phyloP scores from a whole-genome alignment of 2,113 vertebrate genomes.

The Pterocles burchelli region DNA sequence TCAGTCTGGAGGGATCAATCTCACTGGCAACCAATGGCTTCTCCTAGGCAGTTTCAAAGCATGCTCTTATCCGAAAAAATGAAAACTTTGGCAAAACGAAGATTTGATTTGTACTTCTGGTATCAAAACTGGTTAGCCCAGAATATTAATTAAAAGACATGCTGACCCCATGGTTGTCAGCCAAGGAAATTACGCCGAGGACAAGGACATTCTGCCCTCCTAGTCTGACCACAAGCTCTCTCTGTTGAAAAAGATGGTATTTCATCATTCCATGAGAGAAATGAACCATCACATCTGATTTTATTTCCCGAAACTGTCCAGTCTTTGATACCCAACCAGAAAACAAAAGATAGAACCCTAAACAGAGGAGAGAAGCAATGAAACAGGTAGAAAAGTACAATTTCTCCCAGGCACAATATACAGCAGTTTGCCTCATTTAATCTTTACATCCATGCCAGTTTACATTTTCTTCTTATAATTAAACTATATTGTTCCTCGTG shows the following conservation, averaged over 20 bases:
- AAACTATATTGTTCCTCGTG: rapidly evolving
- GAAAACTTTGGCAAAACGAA: background rate
- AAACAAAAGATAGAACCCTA: background rate
- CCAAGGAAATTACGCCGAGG: background rate
- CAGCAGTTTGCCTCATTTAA: background rate
- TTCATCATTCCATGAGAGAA: background rate
- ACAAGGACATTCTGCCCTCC: background rate
- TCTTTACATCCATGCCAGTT: background rate
- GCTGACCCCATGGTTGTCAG: background rate
- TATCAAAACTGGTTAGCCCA: background rate
- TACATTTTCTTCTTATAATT: background rate
- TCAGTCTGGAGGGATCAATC: background rate
- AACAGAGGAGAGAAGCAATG: background rate
- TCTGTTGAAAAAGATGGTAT: background rate
- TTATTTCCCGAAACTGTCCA: background rate
- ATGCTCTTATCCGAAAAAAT: background rate
- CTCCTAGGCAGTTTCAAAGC: background rate
- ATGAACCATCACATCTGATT: background rate
- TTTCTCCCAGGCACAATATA: background rate
- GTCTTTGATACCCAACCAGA: background rate
- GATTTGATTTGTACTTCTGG: background rate
- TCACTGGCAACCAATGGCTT: background rate
- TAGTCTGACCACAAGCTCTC: background rate
- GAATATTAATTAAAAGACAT: background rate
- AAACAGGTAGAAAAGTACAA: background rate